A percentile compares a stretch with the other conserved stretches of the same genome.
phyloP scores from a whole-genome alignment of 2,113 vertebrate species.

The Trinectes maculatus region DNA sequence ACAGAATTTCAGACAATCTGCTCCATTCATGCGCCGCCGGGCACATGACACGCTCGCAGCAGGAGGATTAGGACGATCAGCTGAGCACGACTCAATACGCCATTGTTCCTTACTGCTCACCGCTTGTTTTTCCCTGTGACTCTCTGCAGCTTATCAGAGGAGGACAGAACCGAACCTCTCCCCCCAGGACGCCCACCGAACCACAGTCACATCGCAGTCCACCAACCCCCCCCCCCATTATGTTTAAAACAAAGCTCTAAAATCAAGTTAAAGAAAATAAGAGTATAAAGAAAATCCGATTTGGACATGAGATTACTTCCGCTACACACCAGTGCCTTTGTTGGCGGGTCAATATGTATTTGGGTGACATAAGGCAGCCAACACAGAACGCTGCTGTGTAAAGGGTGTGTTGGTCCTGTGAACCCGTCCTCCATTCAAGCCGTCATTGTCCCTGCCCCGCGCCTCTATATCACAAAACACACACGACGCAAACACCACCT shows the following conservation, averaged over 20 bases:
- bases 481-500: constrained; percentile 46
- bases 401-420: constrained; percentile 51
- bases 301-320: constrained; percentile 52
- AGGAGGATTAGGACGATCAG: constrained; percentile 79
- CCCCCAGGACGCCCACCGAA: constrained; percentile 43
- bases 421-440: constrained; percentile 51
- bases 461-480: constrained; percentile 60
- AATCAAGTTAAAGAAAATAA: constrained; percentile 37
- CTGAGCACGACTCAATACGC: constrained; percentile 77
- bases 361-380: constrained; percentile 57
- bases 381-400: constrained; percentile 43
- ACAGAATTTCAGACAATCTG: constrained; percentile 72
- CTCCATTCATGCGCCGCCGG: constrained; percentile 73
- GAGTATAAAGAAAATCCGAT: constrained; percentile 52
- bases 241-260: constrained; percentile 40
- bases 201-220: constrained; percentile 59
- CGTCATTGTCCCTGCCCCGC: constrained; percentile 52
- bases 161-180: constrained; percentile 67
- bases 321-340: constrained; percentile 58
- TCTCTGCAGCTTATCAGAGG: constrained; percentile 72
- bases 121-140: constrained; percentile 67
- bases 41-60: constrained; percentile 78
- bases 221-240: constrained; percentile 42
- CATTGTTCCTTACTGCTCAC: constrained; percentile 78
- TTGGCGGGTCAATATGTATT: constrained; percentile 62